A percentile compares a stretch with the other conserved stretches of the same genome.
phyloP scores from a whole-genome alignment of 2,888 invertebrate genomes.

The Dendrolimus pini region DNA sequence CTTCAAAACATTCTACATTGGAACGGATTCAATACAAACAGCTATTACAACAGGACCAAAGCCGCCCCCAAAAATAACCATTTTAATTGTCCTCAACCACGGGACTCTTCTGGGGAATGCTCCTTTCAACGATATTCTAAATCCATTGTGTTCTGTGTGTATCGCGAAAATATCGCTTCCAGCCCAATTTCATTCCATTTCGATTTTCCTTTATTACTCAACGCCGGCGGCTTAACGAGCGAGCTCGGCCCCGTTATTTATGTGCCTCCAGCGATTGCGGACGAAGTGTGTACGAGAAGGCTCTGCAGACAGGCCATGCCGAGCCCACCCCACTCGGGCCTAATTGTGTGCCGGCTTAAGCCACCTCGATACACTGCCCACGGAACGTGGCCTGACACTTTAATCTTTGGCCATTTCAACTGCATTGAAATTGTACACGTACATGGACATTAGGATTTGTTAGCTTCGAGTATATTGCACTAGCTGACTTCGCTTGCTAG shows the following conservation, averaged over 20 bases:
- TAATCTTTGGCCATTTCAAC: slow-evolving; percentile 44
- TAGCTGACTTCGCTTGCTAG: too few species aligned
- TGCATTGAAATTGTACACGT: slow-evolving; percentile 1
- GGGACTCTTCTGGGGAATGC: slow-evolving; percentile 49
- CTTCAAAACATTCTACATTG: slow-evolving; percentile 58
- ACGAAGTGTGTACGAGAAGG: slow-evolving; percentile 65
- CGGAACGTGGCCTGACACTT: slow-evolving; percentile 42
- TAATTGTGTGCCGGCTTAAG: slow-evolving; percentile 69
- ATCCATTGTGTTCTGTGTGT: slow-evolving; percentile 61
- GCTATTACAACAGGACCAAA: slow-evolving; percentile 43
- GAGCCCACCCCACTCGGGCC: slow-evolving; percentile 56
- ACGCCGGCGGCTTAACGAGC: slow-evolving; percentile 74
- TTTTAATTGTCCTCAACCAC: slow-evolving; percentile 65
- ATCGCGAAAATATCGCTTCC: slow-evolving; percentile 70
- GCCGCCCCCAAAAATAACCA: slow-evolving; percentile 55
- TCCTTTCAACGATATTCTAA: slow-evolving; percentile 63
- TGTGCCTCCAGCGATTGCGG: slow-evolving; percentile 72
- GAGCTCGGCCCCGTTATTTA: slow-evolving; percentile 71
- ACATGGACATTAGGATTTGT: background rate
- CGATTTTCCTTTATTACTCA: slow-evolving; percentile 77
- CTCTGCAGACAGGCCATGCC: slow-evolving; percentile 51
- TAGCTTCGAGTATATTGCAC: too few species aligned
- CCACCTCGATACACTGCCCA: slow-evolving; percentile 51
- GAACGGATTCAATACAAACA: slow-evolving; percentile 57
- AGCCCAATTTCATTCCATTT: slow-evolving; percentile 76